Evolutionary conservation across 2,797 vertebrate species (phyloP).

Genomic region (Chrysocyon brachyurus): DNA sequence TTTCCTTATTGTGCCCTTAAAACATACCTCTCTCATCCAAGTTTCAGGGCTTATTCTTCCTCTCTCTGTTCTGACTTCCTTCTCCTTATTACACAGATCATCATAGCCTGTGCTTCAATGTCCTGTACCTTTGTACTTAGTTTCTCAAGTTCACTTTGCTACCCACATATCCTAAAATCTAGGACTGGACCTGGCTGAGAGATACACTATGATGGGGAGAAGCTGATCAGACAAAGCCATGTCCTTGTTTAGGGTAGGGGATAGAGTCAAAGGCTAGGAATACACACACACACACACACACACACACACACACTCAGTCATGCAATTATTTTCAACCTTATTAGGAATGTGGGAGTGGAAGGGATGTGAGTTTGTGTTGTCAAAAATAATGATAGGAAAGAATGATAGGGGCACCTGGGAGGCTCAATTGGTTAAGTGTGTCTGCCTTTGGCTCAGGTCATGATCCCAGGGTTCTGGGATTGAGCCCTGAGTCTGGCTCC

Average conservation of each 20-base stretch:
- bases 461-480: not conserved
- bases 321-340: not conserved
- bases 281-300: not conserved
- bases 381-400: not conserved
- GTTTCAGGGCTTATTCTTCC: not conserved
- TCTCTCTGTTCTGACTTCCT: not conserved
- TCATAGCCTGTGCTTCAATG: not conserved
- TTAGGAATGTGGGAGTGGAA: not conserved
- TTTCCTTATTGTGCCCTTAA: conserved; percentile 5
- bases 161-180: not conserved
- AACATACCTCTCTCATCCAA: not conserved
- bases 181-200: not conserved
- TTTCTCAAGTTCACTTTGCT: not conserved
- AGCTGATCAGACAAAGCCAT: not conserved
- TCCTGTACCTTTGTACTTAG: not conserved
- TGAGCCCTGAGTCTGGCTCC: not conserved
- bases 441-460: not conserved
- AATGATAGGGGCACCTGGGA: not conserved
- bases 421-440: not conserved
- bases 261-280: not conserved
- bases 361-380: not conserved
- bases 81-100: not conserved
- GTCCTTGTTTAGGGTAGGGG: not conserved
- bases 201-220: not conserved
- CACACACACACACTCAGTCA: not conserved